These are phyloP conservation scores for Diabrotica undecimpunctata DNA, from an alignment of 1,140 invertebrate genomes.

Conservation along the genomic window DNA sequence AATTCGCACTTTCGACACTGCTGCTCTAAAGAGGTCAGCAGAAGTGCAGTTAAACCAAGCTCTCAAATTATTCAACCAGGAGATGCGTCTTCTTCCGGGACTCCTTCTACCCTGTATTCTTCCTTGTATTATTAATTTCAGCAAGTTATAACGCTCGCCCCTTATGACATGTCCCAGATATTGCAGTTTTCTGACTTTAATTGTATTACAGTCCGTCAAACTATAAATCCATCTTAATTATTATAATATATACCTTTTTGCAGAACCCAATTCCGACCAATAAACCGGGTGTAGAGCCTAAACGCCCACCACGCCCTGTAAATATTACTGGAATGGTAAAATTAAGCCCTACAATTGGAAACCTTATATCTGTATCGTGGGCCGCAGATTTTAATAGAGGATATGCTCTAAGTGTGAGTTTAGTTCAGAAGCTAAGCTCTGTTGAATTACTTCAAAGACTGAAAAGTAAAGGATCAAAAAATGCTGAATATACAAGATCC, in stretches of 20 bases:
- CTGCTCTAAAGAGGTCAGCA: too few relatives aligned
- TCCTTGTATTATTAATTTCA: too few relatives aligned
- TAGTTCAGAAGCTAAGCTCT: slow-evolving; percentile 84
- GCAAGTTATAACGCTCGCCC: too few relatives aligned
- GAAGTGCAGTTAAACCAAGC: too few relatives aligned
- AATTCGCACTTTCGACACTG: too few relatives aligned
- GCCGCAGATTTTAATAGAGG: slow-evolving; percentile 78
- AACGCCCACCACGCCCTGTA: slow-evolving; percentile 90
- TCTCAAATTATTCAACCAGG: too few relatives aligned
- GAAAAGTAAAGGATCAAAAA: slow-evolving; percentile 81
- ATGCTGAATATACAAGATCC: slow-evolving; percentile 83
- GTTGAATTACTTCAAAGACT: slow-evolving; percentile 76
- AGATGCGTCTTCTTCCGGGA: too few relatives aligned
- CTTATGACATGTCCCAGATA: too few relatives aligned
- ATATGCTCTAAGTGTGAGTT: slow-evolving; percentile 81
- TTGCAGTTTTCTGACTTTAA: too few relatives aligned
- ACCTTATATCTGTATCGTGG: slow-evolving; percentile 83
- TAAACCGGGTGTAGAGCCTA: slow-evolving; percentile 94
- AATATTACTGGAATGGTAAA: slow-evolving; percentile 91
- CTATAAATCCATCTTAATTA: too few relatives aligned
- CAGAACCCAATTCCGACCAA: slow-evolving; percentile 97
- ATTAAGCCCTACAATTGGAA: slow-evolving; percentile 81
- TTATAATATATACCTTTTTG: slow-evolving; percentile 18
- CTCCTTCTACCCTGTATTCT: too few relatives aligned
- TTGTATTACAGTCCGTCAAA: too few relatives aligned